phyloP scores from a whole-genome alignment of 1,140 invertebrate genomes.

The Whitmania pigra region DNA sequence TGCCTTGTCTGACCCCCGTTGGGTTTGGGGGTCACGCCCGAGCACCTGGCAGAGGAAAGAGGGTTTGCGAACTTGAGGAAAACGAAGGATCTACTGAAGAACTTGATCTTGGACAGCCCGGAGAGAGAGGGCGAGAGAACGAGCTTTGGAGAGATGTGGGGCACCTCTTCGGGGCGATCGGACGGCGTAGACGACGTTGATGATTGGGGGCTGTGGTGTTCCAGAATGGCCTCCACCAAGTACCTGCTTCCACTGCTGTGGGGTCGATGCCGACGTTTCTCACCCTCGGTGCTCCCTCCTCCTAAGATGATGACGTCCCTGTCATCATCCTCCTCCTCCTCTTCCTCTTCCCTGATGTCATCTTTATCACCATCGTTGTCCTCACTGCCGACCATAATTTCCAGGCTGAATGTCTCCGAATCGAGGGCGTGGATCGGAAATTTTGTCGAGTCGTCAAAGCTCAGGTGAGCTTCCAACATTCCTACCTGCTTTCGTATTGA shows the following conservation, averaged over 20 bases:
- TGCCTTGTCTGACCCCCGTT: background rate
- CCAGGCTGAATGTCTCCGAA: constrained; percentile 74
- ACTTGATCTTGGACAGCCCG: background rate
- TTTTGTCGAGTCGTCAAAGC: constrained; percentile 75
- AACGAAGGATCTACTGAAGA: background rate
- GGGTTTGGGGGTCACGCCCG: background rate
- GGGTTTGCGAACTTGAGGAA: background rate
- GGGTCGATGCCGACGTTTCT: background rate
- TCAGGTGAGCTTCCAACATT: constrained; percentile 74
- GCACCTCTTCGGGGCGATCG: background rate
- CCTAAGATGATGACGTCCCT: background rate
- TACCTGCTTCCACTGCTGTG: background rate
- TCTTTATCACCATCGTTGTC: background rate
- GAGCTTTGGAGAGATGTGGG: background rate
- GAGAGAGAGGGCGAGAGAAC: background rate
- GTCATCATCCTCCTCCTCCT: background rate
- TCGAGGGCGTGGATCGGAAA: constrained; percentile 67
- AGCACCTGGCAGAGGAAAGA: background rate
- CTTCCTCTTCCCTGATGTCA: background rate
- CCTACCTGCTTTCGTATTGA: constrained; percentile 57
- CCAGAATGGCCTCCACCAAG: too few species aligned
- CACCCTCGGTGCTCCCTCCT: background rate
- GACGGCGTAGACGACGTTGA: background rate
- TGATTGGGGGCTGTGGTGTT: background rate
- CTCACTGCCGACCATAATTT: constrained; percentile 52